Base-by-base conservation (phyloP, 2,797 vertebrate genomes). In the Oreochromis mossambicus region DNA sequence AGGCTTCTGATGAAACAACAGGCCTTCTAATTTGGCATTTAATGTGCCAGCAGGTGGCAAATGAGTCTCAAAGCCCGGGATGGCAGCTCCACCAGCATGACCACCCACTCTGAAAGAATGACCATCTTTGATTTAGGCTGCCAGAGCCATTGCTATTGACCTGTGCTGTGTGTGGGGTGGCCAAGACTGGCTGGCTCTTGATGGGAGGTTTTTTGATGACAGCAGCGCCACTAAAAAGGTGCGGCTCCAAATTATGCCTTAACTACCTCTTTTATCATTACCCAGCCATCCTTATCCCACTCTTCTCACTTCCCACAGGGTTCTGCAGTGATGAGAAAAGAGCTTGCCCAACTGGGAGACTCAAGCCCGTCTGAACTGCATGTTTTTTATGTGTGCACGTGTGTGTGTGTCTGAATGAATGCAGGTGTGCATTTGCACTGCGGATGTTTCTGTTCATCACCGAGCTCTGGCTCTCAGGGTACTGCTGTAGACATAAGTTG, bases 1-100 rank as follows among this genome's bases (percentile, higher is more conserved):
- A 83, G 79, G 83, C 79, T 85, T 91, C 76, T 89, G 91, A 93
- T 89, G 87, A 93, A 92, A 94, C 93, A 92, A 91, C 91, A 92
- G 87, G 89, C 87, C 86, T 86, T 86, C 87, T 92, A 93, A 95
- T 94, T 94, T 94, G 93, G 91, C 91, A 93, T 91, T 89, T 92
- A 93, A 91, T 89, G 87, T 79, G 77, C 82, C 93, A 89, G 93
- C 93, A 91, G 94, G 94, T 91, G 93, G 93, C 77, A 93, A 94
- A 95, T 92, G 87, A 93, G 83, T 91, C 91, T 88, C 84, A 90
- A 87, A 91, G 88, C 81, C 86, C 3, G 1, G 80, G 66, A 86
- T 83, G 86, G 83, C 84, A 83, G 87, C 87, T 88, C 85, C 80
- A 88, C 80, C 92, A 90, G 89, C 89, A 90, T 79, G 91, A 81